A percentile compares a stretch with the other conserved stretches of the same genome.
phyloP scores from a whole-genome alignment of 2,113 vertebrate species.

The Hippocampus barbouri region DNA sequence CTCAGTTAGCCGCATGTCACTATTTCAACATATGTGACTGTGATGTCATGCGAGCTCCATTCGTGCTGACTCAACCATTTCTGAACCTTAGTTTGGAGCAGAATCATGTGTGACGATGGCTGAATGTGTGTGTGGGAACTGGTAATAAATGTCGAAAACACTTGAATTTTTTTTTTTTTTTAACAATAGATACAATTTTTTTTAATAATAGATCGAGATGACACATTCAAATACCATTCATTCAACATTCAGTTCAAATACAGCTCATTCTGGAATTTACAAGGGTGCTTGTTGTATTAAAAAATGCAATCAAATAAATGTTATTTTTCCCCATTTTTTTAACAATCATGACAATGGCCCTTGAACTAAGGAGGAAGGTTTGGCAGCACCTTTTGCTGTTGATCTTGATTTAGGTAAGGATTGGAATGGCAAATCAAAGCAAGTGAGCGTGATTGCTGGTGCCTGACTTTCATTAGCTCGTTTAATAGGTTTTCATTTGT shows the following conservation, averaged over 20 bases:
- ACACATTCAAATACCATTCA: slow-evolving; percentile 45
- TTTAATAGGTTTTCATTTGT: not conserved
- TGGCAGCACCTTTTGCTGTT: slow-evolving; percentile 18
- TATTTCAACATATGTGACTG: not conserved
- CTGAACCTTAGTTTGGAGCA: not conserved
- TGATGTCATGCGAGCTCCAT: not conserved
- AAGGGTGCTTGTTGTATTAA: slow-evolving; percentile 23
- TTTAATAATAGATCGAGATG: slow-evolving; percentile 27
- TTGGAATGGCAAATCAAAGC: not conserved
- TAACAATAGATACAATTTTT: slow-evolving; percentile 20
- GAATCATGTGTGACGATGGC: not conserved
- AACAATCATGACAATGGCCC: slow-evolving; percentile 10
- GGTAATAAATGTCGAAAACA: not conserved
- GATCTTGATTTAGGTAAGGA: slow-evolving; percentile 5
- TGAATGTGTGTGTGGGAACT: not conserved
- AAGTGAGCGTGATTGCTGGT: not conserved
- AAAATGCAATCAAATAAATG: slow-evolving; percentile 22
- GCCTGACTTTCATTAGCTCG: not conserved
- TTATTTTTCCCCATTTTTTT: not conserved
- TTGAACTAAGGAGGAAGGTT: not conserved
- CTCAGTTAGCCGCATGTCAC: not conserved
- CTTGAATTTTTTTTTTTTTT: not conserved
- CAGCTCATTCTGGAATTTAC: slow-evolving; percentile 15
- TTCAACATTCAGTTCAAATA: slow-evolving; percentile 24
- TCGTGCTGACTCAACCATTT: not conserved